Base-by-base conservation (phyloP, 2,113 vertebrate genomes). In the Aegithalos caudatus region DNA sequence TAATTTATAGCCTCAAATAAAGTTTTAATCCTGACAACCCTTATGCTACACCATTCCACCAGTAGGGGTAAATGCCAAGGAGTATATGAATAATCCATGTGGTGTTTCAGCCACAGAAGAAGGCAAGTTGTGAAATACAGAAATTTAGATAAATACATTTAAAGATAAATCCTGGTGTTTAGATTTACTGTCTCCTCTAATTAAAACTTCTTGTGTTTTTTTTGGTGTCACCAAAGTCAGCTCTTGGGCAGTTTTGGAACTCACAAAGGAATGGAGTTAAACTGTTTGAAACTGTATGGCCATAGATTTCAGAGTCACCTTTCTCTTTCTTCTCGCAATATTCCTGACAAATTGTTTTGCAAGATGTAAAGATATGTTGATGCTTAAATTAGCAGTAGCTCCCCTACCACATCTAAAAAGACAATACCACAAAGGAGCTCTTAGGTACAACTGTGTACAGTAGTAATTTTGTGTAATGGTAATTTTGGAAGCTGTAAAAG, bases 381-480 rank as follows among this genome's bases (percentile, higher is more conserved):
- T 67, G 9, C 58, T 92, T 73, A 77, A 38, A 42, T 61, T 31
- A 57, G 67, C 7, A 53, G 14, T 29, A 56, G 48, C 11, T 58
- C 37, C 4, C 7, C 60, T 67, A 58, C 23, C 28, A 50, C 1
- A 4, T 17, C 38, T 89, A 29, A 84, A 44, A 56, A 86, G n/a
- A 48, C 12, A 37, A 24, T 4, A 27, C 25, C 47, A 20, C 18
- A 37, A 87, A 67, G n/a, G 29, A 54, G 15, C 3, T 70, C 29
- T 21, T 50, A 4, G 1, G 1, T 8, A 18, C 25, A 81, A 54
- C 4, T 3, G 0, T 14, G 14, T 50, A 18, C 31, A 77, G 9
- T 27, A 27, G 37, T 67, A 51, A 58, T 50, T 86, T 67, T 58
- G 37, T 58, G 21, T 44, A 86, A 51, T 21, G 37, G 13, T 29